phyloP scores from a whole-genome alignment of 1,140 invertebrate species.

The Lamellibrachia luymesi region DNA sequence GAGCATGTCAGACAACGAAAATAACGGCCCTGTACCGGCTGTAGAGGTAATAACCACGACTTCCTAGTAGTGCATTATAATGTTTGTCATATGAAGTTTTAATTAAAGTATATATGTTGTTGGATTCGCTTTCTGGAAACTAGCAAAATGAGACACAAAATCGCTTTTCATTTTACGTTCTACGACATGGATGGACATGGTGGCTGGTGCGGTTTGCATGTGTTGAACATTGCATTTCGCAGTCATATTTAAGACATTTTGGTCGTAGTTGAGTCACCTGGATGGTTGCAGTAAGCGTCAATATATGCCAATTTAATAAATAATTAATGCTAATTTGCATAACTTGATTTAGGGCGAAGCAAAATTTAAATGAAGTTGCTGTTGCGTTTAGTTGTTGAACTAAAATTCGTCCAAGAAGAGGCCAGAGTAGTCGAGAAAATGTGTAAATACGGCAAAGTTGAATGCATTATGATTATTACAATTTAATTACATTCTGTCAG shows the following conservation, averaged over 20 bases:
- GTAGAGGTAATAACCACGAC: constrained; percentile 23
- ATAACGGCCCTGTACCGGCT: constrained; percentile 25
- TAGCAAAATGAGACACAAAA: neutral
- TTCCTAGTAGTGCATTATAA: neutral
- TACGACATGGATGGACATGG: neutral
- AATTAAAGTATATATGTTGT: neutral
- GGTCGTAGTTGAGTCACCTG: neutral
- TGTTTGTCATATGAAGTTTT: neutral
- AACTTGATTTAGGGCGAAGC: neutral
- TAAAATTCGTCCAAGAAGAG: neutral
- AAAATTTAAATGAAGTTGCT: neutral
- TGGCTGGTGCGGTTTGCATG: neutral
- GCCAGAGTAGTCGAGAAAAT: neutral
- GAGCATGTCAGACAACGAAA: constrained; percentile 44
- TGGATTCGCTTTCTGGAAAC: neutral
- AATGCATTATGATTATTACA: neutral
- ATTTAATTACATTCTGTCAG: neutral
- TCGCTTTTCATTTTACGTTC: neutral
- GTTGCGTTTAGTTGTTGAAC: neutral
- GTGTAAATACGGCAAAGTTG: neutral
- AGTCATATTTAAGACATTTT: neutral
- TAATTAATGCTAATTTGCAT: neutral
- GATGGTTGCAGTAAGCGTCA: neutral
- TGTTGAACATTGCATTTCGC: neutral
- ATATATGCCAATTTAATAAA: neutral